A percentile compares a stretch with the other conserved stretches of the same genome.
phyloP scores from a whole-genome alignment of 2,113 vertebrate genomes.

The Malurus elegans region DNA sequence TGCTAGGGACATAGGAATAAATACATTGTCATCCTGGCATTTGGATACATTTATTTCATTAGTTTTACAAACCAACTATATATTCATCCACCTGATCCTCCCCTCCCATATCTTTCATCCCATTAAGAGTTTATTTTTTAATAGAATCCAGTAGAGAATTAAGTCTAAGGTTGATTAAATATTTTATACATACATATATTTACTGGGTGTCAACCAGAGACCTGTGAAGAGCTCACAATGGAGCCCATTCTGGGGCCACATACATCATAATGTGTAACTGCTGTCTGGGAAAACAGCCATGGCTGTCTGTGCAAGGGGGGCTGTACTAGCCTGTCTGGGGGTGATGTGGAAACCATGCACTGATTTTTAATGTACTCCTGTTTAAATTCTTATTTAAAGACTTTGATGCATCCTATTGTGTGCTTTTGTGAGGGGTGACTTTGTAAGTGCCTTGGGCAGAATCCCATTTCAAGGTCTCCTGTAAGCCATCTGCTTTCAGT shows the following conservation, averaged over 20 bases:
- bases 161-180: background rate
- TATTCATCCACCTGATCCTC: background rate
- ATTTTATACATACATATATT: background rate
- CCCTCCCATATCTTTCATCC: background rate
- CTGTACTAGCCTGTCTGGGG: background rate
- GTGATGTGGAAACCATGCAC: background rate
- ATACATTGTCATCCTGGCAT: background rate
- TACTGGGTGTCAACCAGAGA: background rate
- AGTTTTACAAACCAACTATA: background rate
- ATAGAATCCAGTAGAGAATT: background rate
- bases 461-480: conserved; percentile 24
- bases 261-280: background rate
- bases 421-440: background rate
- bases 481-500: conserved; percentile 26
- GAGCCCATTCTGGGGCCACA: background rate
- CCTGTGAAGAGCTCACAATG: background rate
- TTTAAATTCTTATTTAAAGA: background rate
- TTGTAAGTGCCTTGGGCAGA: background rate
- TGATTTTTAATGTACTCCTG: background rate
- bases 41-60: background rate
- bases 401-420: background rate
- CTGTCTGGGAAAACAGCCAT: background rate
- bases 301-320: background rate
- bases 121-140: background rate
- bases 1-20: background rate